A percentile compares a stretch with the other conserved stretches of the same genome.
These are phyloP conservation scores for Spodoptera picta DNA, from an alignment of 2,888 invertebrate genomes.

Conservation along the genomic window DNA sequence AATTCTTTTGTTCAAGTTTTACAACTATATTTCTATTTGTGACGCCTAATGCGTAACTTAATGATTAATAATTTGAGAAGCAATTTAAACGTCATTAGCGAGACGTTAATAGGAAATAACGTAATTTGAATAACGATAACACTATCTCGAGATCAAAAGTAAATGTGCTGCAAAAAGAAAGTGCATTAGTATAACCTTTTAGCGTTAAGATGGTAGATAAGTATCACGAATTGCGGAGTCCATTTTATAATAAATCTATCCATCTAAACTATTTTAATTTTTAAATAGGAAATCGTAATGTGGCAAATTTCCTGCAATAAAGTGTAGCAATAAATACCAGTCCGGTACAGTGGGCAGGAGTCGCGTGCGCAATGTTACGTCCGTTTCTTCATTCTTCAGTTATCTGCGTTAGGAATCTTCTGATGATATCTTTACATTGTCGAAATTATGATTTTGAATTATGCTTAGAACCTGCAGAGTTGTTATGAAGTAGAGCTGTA, in stretches of 20 bases:
- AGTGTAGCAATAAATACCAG: slow-evolving; percentile 44
- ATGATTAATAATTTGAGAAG: slow-evolving; percentile 6
- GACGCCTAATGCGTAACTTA: not conserved
- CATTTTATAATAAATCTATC: not conserved
- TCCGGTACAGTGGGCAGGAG: slow-evolving; percentile 32
- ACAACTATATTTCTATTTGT: no score
- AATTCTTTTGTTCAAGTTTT: not conserved
- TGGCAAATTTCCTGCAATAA: slow-evolving; percentile 45
- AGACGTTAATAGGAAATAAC: slow-evolving; percentile 8
- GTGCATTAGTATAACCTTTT: slow-evolving; percentile 13
- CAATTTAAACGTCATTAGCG: slow-evolving; percentile 30
- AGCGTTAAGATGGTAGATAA: slow-evolving; percentile 1
- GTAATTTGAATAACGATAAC: slow-evolving; percentile 11
- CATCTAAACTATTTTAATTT: slow-evolving; percentile 1
- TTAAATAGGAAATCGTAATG: slow-evolving; percentile 21
- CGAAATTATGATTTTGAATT: slow-evolving; percentile 34
- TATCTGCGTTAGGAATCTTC: slow-evolving; percentile 34
- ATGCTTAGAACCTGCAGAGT: slow-evolving; percentile 8
- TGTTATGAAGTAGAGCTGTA: slow-evolving; percentile 12
- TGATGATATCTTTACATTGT: slow-evolving; percentile 39
- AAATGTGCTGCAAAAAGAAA: slow-evolving; percentile 22
- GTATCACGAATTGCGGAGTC: not conserved
- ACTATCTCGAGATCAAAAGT: slow-evolving; percentile 28
- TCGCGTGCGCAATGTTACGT: slow-evolving; percentile 51
- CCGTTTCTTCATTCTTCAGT: slow-evolving; percentile 52